These are phyloP conservation scores for Anolis carolinensis DNA, from an alignment of 2,113 vertebrate species.

Conservation along the genomic window DNA sequence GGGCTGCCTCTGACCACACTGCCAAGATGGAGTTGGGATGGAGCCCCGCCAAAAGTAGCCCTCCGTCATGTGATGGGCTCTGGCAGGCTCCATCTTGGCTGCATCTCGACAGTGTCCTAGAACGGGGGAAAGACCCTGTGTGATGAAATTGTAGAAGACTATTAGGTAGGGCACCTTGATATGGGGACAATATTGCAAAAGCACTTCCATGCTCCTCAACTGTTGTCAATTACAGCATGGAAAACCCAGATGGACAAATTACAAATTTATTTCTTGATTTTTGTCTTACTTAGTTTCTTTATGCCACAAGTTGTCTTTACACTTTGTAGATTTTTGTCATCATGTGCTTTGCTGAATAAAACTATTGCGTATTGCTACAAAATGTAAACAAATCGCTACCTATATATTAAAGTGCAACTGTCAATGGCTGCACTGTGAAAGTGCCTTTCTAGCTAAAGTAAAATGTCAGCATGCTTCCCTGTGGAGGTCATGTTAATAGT, in stretches of 20 bases:
- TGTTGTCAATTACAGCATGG: not conserved
- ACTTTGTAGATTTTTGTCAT: not conserved
- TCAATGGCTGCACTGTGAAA: slow-evolving; percentile 24
- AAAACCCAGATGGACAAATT: not conserved
- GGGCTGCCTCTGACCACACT: too few species aligned
- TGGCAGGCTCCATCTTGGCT: too few species aligned
- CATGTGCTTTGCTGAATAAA: not conserved
- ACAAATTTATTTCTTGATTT: not conserved
- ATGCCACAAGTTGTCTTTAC: not conserved
- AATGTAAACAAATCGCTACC: slow-evolving; percentile 14
- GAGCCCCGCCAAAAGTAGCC: too few species aligned
- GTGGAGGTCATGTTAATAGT: slow-evolving; percentile 37
- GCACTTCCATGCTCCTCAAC: too few species aligned
- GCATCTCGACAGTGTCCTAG: too few species aligned
- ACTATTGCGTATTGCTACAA: slow-evolving; percentile 4
- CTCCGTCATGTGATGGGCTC: too few species aligned
- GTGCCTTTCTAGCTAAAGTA: slow-evolving; percentile 26
- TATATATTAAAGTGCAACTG: slow-evolving; percentile 36
- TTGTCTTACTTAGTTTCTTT: not conserved
- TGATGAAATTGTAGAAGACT: too few species aligned
- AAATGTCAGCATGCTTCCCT: slow-evolving; percentile 43
- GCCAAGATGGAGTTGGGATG: too few species aligned
- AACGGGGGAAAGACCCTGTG: too few species aligned
- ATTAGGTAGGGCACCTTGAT: too few species aligned
- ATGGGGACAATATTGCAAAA: too few species aligned